Percentiles rank a stretch among this genome's conserved stretches.
phyloP scores from a whole-genome alignment of 2,888 invertebrate genomes.

The Heliconius ismenius region DNA sequence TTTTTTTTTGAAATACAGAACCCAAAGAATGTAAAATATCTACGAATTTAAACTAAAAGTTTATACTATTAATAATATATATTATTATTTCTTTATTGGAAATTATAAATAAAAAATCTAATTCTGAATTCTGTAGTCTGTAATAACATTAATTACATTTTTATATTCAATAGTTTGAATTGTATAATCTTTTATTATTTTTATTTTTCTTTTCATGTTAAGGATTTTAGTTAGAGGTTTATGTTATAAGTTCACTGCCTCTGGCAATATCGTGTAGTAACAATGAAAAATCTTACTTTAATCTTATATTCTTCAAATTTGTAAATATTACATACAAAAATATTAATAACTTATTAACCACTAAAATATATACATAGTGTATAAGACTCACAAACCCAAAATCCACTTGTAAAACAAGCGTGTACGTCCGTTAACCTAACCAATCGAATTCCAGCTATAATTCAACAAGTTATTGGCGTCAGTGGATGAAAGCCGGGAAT shows the following conservation, averaged over 20 bases:
- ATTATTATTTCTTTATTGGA: too few species aligned
- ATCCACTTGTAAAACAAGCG: conserved; percentile 34
- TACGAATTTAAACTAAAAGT: too few species aligned
- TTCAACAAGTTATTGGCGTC: conserved; percentile 64
- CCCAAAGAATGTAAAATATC: too few species aligned
- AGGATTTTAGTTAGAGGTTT: neutral
- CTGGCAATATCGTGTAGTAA: neutral
- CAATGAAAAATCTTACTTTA: neutral
- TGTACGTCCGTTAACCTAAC: conserved; percentile 41
- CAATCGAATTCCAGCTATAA: conserved; percentile 49
- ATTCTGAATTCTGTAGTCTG: too few species aligned
- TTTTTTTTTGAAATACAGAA: too few species aligned
- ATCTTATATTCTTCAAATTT: neutral
- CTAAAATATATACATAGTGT: neutral
- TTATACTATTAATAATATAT: too few species aligned
- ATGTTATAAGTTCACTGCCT: neutral
- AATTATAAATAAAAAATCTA: too few species aligned
- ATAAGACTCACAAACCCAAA: conserved; percentile 15
- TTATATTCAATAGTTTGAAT: neutral
- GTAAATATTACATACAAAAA: neutral
- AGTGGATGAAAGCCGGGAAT: conserved; percentile 66
- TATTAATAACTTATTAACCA: neutral
- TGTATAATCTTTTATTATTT: neutral
- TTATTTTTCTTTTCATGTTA: neutral
- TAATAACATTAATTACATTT: too few species aligned